phyloP scores from a whole-genome alignment of 2,113 vertebrate species.

The Mus spicilegus region DNA sequence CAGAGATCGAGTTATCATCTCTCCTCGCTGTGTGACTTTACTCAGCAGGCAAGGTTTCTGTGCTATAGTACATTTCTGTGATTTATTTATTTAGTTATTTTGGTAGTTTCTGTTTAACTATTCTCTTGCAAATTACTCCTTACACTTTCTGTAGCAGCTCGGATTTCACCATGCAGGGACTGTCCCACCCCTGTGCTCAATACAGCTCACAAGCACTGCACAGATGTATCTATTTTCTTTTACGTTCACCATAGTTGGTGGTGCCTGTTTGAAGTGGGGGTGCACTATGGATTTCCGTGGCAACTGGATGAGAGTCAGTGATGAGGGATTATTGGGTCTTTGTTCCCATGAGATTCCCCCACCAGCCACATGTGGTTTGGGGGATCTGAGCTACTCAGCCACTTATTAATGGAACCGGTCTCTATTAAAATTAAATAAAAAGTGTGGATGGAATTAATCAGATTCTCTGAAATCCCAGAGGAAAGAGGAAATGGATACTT shows the following conservation, averaged over 20 bases:
- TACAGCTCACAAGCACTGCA: too few relatives aligned
- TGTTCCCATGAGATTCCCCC: not conserved
- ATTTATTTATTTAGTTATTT: not conserved
- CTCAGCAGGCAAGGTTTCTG: not conserved
- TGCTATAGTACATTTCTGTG: not conserved
- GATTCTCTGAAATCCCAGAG: not conserved
- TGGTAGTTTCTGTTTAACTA: not conserved
- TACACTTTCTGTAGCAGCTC: not conserved
- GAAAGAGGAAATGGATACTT: not conserved
- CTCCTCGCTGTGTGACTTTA: too few relatives aligned
- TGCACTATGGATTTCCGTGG: not conserved
- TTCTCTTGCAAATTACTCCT: not conserved
- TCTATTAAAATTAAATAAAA: constrained; percentile 51
- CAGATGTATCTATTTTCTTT: not conserved
- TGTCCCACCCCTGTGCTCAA: not conserved
- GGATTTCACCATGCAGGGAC: fast-evolving
- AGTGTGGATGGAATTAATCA: constrained; percentile 32
- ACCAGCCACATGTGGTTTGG: not conserved
- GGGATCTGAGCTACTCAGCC: not conserved
- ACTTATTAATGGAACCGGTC: not conserved
- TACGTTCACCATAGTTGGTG: not conserved
- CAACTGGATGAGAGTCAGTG: not conserved
- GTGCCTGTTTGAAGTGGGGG: not conserved
- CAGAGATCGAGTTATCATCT: too few relatives aligned
- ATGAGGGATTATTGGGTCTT: constrained; percentile 8